Base-by-base conservation (phyloP, 2,888 invertebrate genomes). In the Cheilosia impressa region DNA sequence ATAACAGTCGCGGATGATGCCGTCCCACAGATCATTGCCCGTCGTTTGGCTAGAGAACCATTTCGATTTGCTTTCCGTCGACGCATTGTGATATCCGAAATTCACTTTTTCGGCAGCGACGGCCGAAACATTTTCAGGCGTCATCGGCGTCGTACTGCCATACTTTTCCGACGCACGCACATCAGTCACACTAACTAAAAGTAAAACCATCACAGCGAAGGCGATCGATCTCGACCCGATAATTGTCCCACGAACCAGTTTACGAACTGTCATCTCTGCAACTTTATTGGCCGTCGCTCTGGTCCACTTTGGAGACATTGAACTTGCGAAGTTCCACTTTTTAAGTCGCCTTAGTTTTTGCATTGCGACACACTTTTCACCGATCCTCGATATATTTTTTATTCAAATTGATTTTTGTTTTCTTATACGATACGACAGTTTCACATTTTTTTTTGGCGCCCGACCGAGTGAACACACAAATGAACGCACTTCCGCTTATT, bases 11-110 rank as follows among this genome's bases (percentile, higher is more conserved):
- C 94, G 94, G 69, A 96, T 93, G 85, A 97, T 93, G 78, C 95
- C 94, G 88, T 94, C 95, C 96, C 96, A 96, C 65, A 97, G 92
- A 83, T 94, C 93, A 87, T 96, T 96, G 62, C 95, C 95, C 88
- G 93, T 94, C 41, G 90, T 88, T 50, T 91, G 89, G 31, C 89
- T 89, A 0, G 91, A 90, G 79, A 93, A 91, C 47, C 85, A 77
- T 19, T 60, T 84, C 9, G 77, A 58, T 47, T 80, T 83, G n/a
- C 63, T 77, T 58, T 57, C 77, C 19, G 76, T 68, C 27, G 43
- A 7, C 45, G 45, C 69, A 43, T 85, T 87, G 57, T n/a, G 45
- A 47, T 24, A 10, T n/a, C 71, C 41, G n/a, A 31, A n/a, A 47
- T n/a, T 22, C 1, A 34, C 31, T 27, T 63, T 24, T 24, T 52